A percentile compares a stretch with the other conserved stretches of the same genome.
phyloP scores from a whole-genome alignment of 2,113 vertebrate species.

The Rhabdomys dilectus region DNA sequence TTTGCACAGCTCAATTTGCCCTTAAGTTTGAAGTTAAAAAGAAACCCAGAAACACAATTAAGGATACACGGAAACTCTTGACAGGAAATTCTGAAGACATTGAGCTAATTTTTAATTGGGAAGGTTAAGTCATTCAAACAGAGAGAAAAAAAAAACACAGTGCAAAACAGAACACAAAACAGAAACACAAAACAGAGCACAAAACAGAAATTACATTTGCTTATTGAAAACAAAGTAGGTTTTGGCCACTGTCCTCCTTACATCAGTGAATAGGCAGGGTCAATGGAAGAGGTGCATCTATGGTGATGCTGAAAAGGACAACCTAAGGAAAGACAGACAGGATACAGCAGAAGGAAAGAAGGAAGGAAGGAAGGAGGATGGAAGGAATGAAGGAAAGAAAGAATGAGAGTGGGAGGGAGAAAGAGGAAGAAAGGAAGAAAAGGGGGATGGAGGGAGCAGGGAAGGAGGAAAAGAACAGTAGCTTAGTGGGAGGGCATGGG shows the following conservation, averaged over 20 bases:
- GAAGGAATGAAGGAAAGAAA: background rate
- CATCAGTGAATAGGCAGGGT: background rate
- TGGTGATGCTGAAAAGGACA: background rate
- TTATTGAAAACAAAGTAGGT: background rate
- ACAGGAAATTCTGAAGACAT: background rate
- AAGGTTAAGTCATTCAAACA: background rate
- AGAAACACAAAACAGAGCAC: background rate
- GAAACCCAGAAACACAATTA: background rate
- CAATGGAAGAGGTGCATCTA: background rate
- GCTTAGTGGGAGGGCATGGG: no score
- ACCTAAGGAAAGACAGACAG: background rate
- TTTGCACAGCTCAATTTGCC: background rate
- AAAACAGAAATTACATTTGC: background rate
- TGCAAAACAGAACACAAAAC: background rate
- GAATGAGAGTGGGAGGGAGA: background rate
- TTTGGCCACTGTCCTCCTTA: background rate
- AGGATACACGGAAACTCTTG: background rate
- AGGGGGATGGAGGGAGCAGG: no score
- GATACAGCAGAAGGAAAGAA: background rate
- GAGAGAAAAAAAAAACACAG: background rate
- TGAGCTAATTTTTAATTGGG: background rate
- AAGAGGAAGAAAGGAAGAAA: no score
- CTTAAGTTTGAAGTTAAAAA: conserved; percentile 23
- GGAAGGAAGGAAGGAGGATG: background rate
- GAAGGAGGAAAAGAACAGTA: background rate